These are phyloP conservation scores for Rhyacophila evoluta DNA, from an alignment of 2,888 invertebrate genomes.

Conservation along the genomic window DNA sequence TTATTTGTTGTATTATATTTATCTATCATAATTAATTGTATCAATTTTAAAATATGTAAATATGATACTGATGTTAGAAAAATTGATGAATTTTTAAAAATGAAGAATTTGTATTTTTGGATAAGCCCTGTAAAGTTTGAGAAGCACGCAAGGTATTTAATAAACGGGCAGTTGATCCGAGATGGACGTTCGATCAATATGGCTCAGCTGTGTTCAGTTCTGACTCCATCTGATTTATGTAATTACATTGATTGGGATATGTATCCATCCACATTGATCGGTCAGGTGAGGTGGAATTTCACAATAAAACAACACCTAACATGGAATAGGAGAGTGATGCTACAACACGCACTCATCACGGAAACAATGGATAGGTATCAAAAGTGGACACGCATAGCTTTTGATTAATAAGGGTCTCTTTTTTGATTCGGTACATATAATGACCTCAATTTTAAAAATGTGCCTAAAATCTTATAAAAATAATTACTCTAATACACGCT, in stretches of 20 bases:
- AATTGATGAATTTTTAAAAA: too few species aligned
- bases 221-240: slow-evolving; percentile 45
- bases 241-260: slow-evolving; percentile 50
- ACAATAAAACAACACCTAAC: not conserved
- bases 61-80: too few species aligned
- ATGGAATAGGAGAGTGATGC: not conserved
- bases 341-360: not conserved
- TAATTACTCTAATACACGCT: too few species aligned
- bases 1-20: too few species aligned
- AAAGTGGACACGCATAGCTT: not conserved
- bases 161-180: slow-evolving; percentile 48
- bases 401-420: not conserved
- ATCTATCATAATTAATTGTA: too few species aligned
- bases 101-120: too few species aligned
- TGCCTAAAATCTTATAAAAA: too few species aligned
- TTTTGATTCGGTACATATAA: not conserved
- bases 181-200: slow-evolving; percentile 53
- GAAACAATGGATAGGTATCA: not conserved
- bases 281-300: not conserved
- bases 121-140: slow-evolving; percentile 37
- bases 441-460: too few species aligned
- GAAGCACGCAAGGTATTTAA: slow-evolving; percentile 42
- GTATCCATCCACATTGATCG: not conserved
- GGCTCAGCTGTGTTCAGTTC: slow-evolving; percentile 46
- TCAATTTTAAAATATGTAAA: too few species aligned